A percentile compares a stretch with the other conserved stretches of the same genome.
Evolutionary conservation across 1,140 invertebrate genomes (phyloP).

Genomic region (Drosophila navojoa): DNA sequence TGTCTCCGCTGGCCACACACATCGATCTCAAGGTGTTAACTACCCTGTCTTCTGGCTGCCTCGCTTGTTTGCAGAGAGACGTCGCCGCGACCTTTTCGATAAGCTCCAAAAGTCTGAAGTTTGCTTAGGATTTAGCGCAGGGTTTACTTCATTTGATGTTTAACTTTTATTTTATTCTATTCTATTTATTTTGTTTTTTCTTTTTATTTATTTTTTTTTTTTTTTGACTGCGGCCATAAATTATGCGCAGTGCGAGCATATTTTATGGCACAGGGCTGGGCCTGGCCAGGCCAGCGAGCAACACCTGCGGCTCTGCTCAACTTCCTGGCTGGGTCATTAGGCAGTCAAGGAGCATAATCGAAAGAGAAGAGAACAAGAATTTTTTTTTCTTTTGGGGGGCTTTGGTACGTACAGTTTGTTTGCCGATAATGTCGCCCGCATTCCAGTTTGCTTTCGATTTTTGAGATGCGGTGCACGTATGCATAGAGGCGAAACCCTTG

Average conservation of each 20-base stretch:
- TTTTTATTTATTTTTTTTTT: not conserved
- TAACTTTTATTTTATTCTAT: not conserved
- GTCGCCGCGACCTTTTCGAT: slow-evolving; percentile 41
- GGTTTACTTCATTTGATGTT: slow-evolving; percentile 10
- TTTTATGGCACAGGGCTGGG: slow-evolving; percentile 45
- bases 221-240: slow-evolving; percentile 51
- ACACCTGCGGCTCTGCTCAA: slow-evolving; percentile 59
- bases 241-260: slow-evolving; percentile 75
- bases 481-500: slow-evolving; percentile 51
- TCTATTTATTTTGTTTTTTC: not conserved
- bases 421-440: slow-evolving; percentile 70
- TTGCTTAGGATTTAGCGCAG: slow-evolving; percentile 67
- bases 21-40: slow-evolving; percentile 62
- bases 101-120: slow-evolving; percentile 54
- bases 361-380: slow-evolving; percentile 18
- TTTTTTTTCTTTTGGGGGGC: slow-evolving; percentile 26
- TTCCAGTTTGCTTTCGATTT: slow-evolving; percentile 37
- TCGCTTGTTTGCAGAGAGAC: slow-evolving; percentile 44
- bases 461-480: slow-evolving; percentile 66
- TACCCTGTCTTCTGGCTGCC: slow-evolving; percentile 31
- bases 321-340: slow-evolving; percentile 67
- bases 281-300: slow-evolving; percentile 15
- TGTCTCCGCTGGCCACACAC: slow-evolving; percentile 57
- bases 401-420: slow-evolving; percentile 25
- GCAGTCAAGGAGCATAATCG: slow-evolving; percentile 66